These are phyloP conservation scores for Notarius lentiginosus DNA, from an alignment of 2,113 vertebrate genomes.

Conservation along the genomic window DNA sequence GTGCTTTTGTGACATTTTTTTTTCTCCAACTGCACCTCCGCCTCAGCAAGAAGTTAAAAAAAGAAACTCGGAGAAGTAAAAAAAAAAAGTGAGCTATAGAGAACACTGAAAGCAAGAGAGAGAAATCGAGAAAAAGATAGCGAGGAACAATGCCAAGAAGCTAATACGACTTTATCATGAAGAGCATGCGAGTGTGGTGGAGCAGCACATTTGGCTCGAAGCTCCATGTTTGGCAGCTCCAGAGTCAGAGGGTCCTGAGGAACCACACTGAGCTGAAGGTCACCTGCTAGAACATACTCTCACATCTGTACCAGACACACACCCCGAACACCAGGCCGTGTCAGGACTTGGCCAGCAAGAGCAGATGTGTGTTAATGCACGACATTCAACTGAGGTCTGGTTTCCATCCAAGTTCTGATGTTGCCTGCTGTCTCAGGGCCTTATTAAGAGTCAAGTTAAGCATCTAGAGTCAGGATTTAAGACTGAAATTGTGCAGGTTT, in stretches of 20 bases:
- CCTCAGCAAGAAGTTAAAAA: constrained; percentile 35
- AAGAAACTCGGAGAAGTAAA: background rate
- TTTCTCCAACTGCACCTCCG: constrained; percentile 15
- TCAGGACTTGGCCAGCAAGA: constrained; percentile 8
- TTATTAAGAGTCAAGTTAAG: background rate
- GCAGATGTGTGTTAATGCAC: constrained; percentile 23
- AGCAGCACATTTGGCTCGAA: constrained; percentile 17
- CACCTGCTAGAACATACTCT: constrained; percentile 6
- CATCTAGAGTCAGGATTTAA: background rate
- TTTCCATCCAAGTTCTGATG: background rate
- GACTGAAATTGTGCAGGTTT: background rate
- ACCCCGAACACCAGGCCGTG: constrained; percentile 14
- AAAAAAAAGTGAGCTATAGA: constrained; percentile 7
- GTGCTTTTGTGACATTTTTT: constrained; percentile 39
- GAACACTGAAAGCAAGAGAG: background rate
- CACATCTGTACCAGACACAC: background rate
- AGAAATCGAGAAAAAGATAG: background rate
- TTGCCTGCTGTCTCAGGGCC: background rate
- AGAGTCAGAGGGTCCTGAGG: constrained; percentile 17
- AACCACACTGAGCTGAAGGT: constrained; percentile 27
- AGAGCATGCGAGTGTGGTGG: constrained; percentile 2
- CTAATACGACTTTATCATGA: constrained; percentile 1
- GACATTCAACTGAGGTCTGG: constrained; percentile 14
- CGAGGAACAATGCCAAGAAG: background rate
- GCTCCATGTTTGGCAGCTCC: constrained; percentile 9